A percentile compares a stretch with the other conserved stretches of the same genome.
Evolutionary conservation across 2,797 vertebrate genomes (phyloP).

Genomic region (Rhynchonycteris naso): DNA sequence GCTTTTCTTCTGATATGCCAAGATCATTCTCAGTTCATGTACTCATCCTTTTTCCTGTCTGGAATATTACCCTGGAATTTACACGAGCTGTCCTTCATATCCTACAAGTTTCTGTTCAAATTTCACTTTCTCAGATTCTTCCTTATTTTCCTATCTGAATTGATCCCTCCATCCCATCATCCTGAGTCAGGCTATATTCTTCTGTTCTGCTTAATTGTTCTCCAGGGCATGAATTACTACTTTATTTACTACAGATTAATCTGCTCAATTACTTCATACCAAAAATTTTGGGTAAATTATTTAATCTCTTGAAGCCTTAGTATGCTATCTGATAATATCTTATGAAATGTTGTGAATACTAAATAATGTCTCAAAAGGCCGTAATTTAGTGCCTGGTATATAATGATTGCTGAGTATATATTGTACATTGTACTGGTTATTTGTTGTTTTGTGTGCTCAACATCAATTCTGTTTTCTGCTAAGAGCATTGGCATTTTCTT

Average conservation of each 20-base stretch:
- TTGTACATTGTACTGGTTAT: background rate
- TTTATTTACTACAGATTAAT: background rate
- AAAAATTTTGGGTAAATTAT: background rate
- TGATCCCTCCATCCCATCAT: background rate
- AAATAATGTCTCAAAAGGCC: background rate
- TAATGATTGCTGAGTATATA: conserved; percentile 11
- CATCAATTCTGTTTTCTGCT: background rate
- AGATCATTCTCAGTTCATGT: background rate
- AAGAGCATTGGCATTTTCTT: background rate
- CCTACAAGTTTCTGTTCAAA: background rate
- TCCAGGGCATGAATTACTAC: background rate
- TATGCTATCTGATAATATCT: background rate
- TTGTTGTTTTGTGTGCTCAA: background rate
- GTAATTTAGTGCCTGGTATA: background rate
- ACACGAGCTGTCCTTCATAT: background rate
- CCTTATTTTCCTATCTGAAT: background rate
- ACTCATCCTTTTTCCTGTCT: background rate
- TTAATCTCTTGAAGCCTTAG: background rate
- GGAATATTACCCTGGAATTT: background rate
- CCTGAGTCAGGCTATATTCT: background rate
- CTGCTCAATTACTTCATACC: background rate
- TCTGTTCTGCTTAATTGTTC: background rate
- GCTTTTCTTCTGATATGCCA: background rate
- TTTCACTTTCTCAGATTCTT: background rate
- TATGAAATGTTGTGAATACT: background rate